Evolutionary conservation across 2,888 invertebrate species (phyloP).

Genomic region (Hyposoter dolosus): DNA sequence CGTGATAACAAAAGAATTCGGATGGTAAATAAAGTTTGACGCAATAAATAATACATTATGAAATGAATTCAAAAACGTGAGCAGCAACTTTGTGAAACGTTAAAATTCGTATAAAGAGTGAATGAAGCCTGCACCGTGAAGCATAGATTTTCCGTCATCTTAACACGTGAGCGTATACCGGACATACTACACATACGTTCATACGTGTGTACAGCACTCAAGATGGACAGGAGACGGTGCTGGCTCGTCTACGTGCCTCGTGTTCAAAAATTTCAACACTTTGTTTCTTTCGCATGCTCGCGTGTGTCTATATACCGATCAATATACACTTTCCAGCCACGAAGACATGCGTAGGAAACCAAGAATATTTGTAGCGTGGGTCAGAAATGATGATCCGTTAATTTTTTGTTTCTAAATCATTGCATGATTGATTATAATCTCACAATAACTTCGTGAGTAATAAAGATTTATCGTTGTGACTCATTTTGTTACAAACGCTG

Average conservation of each 20-base stretch:
- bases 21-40: neutral
- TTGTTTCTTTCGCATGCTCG: neutral
- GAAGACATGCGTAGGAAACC: neutral
- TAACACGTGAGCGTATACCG: slow-evolving; percentile 49
- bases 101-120: slow-evolving; percentile 62
- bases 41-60: neutral
- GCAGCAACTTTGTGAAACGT: neutral
- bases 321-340: neutral
- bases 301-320: neutral
- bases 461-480: neutral
- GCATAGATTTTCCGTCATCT: slow-evolving; percentile 63
- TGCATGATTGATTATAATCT: neutral
- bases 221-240: slow-evolving; percentile 56
- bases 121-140: slow-evolving; percentile 62
- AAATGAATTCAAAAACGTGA: neutral
- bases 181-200: slow-evolving; percentile 15
- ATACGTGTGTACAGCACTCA: slow-evolving; percentile 24
- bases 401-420: neutral
- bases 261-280: slow-evolving; percentile 49
- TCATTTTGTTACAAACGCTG: neutral
- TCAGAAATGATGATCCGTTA: slow-evolving; percentile 2
- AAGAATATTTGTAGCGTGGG: slow-evolving; percentile 15
- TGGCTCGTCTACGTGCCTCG: slow-evolving; percentile 50
- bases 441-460: neutral
- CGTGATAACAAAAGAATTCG: neutral